These are phyloP conservation scores for Nasonia giraulti DNA, from an alignment of 1,140 invertebrate species.

Conservation along the genomic window DNA sequence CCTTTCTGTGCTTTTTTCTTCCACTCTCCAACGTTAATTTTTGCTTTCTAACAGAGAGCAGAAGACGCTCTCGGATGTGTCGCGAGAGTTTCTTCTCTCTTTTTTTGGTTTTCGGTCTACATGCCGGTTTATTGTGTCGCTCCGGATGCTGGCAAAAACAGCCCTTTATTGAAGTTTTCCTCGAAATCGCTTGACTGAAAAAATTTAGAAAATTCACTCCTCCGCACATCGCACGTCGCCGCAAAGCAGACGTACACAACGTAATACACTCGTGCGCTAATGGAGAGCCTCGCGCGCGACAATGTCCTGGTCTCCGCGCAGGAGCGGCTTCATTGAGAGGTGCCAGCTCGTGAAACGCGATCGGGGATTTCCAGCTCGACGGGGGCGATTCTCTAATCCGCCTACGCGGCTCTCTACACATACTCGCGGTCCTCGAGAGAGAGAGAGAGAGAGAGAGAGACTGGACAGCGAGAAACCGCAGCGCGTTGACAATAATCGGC, in stretches of 20 bases:
- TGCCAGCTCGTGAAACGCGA: constrained; percentile 50
- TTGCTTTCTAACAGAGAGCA: too few relatives aligned
- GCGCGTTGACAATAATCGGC: neutral
- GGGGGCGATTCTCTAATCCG: constrained; percentile 36
- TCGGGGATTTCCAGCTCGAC: constrained; percentile 33
- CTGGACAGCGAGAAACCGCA: constrained; percentile 25
- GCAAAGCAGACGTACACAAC: too few relatives aligned
- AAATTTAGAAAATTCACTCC: too few relatives aligned
- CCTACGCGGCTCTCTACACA: constrained; percentile 14
- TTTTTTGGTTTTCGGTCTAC: neutral
- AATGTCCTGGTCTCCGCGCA: neutral
- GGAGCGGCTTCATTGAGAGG: constrained; percentile 37
- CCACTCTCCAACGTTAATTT: too few relatives aligned
- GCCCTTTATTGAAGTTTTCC: too few relatives aligned
- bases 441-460: neutral
- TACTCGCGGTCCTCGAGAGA: too few relatives aligned
- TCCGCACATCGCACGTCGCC: too few relatives aligned
- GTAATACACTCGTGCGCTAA: neutral
- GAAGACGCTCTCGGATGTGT: neutral
- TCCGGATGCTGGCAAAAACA: neutral
- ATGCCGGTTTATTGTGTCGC: neutral
- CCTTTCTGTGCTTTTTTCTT: neutral
- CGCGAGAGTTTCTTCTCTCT: neutral
- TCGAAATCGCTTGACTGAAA: too few relatives aligned
- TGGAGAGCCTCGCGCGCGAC: constrained; percentile 12